Evolutionary conservation across 2,888 invertebrate species (phyloP), one percentile per base, ranked within the genome.

Genomic region (Cheilosia vernalis): DNA sequence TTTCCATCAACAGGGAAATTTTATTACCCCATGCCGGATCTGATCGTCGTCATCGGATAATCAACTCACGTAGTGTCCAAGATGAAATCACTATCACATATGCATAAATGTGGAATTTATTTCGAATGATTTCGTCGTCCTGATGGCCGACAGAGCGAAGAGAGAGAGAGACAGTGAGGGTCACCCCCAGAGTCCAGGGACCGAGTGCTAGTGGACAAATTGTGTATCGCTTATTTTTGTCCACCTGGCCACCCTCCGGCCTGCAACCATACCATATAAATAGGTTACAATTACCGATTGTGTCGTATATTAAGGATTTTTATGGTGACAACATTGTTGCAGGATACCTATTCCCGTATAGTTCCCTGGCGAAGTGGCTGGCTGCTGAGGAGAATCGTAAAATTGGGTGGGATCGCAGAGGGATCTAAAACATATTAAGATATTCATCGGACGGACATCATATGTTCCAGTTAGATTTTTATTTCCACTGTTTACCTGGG

Each of bases 21-120:
- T 86, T 85, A 85, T 67, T 72, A 67, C 63, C 42, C 44, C 40
- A 17, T 33, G 15, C 21, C 0, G 53, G 47, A 19, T 51, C 51
- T 66, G 66, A 55, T 61, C 44, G 58, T 73, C 84, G 49, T 76
- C 74, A 80, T 85, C 81, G 76, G 72, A 85, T 85, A 85, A 85
- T 81, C 85, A 85, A 77, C 81, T 85, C 85, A 85, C 85, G 87
- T 87, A 89, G 89, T 90, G 89, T 89, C 89, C 89, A 88, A 90
- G 89, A 90, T 90, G 89, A 90, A 90, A 90, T 90, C 90, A 90
- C 89, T 90, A 89, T 90, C 90, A 88, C 89, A 88, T 89, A 89
- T 89, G 89, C 90, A 90, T 90, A 90, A 90, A 89, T 89, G 89
- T 87, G 87, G 87, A 90, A 89, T 90, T 89, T 89, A 88, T 90